Conservation (phyloP, 2,113 vertebrate genomes). For the Alectura lathami region DNA sequence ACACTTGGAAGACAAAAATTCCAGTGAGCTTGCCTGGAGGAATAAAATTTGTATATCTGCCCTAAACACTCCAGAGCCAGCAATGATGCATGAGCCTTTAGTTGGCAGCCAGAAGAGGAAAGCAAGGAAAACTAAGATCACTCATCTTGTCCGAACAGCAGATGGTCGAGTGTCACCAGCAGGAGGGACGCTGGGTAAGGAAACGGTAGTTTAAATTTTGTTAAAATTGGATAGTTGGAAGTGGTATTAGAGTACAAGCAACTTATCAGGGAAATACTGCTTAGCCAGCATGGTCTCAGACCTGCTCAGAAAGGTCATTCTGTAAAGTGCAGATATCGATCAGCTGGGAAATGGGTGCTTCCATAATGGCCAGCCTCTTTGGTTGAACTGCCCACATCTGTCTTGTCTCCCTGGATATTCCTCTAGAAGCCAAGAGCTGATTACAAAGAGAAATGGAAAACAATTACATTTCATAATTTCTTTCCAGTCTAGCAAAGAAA, state of each 20-base stretch:
- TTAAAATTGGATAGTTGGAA: background rate
- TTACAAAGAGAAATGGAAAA: background rate
- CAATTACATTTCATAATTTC: background rate
- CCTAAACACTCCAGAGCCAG: constrained; percentile 81
- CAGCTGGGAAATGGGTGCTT: background rate
- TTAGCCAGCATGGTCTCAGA: background rate
- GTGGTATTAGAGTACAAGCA: background rate
- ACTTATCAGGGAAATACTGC: background rate
- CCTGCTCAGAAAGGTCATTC: background rate
- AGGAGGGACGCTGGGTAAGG: constrained; percentile 81
- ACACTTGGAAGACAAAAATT: constrained; percentile 80
- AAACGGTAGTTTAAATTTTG: background rate
- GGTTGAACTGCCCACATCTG: background rate
- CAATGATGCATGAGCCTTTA: constrained; percentile 84
- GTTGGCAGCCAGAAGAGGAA: constrained; percentile 99
- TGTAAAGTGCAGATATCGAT: background rate
- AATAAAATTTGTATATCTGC: constrained; percentile 80
- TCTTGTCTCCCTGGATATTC: background rate
- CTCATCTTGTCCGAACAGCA: constrained; percentile 92
- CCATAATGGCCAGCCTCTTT: background rate
- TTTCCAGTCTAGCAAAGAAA: background rate
- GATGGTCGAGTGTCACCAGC: constrained; percentile 91
- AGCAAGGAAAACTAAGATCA: constrained; percentile 98
- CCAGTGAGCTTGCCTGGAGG: constrained; percentile 78
- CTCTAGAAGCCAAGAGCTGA: background rate